These are phyloP conservation scores for Resseliella maxima DNA, from an alignment of 2,888 invertebrate species.

Conservation along the genomic window DNA sequence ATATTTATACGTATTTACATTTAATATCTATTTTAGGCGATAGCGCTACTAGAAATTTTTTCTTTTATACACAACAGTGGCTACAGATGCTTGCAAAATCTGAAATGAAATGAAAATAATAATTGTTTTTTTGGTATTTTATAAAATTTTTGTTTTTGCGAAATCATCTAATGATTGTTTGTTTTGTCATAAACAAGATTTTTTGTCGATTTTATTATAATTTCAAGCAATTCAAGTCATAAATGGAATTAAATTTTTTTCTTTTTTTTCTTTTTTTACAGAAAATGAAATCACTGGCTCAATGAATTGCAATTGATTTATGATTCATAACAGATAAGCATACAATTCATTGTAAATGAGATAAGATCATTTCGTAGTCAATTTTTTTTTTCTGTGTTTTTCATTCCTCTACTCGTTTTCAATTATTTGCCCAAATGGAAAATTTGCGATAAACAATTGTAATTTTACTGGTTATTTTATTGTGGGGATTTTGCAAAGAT, in stretches of 20 bases:
- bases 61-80: background rate
- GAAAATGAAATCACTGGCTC: background rate
- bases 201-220: too few relatives aligned
- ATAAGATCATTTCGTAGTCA: background rate
- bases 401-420: background rate
- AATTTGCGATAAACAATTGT: background rate
- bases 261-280: too few relatives aligned
- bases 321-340: constrained; percentile 12
- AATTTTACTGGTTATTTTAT: too few relatives aligned
- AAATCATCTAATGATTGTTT: too few relatives aligned
- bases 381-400: background rate
- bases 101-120: background rate
- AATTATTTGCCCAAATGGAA: background rate
- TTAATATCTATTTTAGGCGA: background rate
- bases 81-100: background rate
- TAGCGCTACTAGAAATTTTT: background rate
- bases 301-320: constrained; percentile 34
- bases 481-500: too few relatives aligned
- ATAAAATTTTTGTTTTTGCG: too few relatives aligned
- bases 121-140: background rate
- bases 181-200: too few relatives aligned
- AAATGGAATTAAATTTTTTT: background rate
- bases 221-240: background rate
- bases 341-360: background rate
- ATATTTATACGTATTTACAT: background rate